These are phyloP conservation scores for Phrynosoma blainvillii DNA, from an alignment of 2,113 vertebrate genomes.

Conservation along the genomic window DNA sequence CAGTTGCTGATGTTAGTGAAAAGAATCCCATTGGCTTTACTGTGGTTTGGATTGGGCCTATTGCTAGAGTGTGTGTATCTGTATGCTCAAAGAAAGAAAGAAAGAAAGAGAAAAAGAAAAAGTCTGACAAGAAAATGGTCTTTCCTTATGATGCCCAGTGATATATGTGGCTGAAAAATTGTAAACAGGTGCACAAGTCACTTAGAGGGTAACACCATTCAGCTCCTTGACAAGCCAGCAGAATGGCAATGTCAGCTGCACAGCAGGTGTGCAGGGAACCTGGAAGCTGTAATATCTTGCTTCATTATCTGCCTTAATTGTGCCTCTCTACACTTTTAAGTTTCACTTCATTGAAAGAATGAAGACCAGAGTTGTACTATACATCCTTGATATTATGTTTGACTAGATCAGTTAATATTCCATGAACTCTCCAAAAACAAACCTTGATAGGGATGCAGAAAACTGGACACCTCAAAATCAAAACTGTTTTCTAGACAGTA, in stretches of 20 bases:
- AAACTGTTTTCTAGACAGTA: not conserved
- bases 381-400: not conserved
- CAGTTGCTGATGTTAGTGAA: slow-evolving; percentile 35
- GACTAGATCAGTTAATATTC: not conserved
- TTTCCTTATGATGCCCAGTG: slow-evolving; percentile 7
- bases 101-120: not conserved
- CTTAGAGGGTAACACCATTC: not conserved
- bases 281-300: slow-evolving; percentile 4
- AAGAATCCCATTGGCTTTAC: slow-evolving; percentile 52
- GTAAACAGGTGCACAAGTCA: slow-evolving; percentile 45
- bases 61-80: not conserved
- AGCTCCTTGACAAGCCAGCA: slow-evolving; percentile 40
- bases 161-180: slow-evolving; percentile 36
- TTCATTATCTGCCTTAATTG: slow-evolving; percentile 36
- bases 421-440: not conserved
- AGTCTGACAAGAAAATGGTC: slow-evolving; percentile 11
- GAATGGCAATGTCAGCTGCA: slow-evolving; percentile 27
- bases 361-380: not conserved
- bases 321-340: not conserved
- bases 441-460: not conserved
- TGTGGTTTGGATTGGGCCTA: slow-evolving; percentile 29
- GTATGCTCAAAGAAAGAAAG: not conserved
- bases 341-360: slow-evolving; percentile 19
- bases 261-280: slow-evolving; percentile 33
- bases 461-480: not conserved